phyloP scores from a whole-genome alignment of 2,797 vertebrate species.

The Balearica regulorum region DNA sequence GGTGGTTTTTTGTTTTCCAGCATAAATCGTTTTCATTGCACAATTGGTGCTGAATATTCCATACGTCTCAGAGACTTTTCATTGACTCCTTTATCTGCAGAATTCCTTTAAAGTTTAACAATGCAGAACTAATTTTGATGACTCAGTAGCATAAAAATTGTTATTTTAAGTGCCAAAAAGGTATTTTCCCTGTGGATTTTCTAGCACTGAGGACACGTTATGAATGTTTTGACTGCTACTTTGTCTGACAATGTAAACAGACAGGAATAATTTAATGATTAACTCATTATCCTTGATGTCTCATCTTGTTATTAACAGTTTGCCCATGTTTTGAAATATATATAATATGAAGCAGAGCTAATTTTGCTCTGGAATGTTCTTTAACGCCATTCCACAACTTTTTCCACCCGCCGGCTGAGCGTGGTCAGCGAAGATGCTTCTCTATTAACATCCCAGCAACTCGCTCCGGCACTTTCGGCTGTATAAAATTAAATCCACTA shows the following conservation, averaged over 20 bases:
- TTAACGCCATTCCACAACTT: constrained; percentile 39
- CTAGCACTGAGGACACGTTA: constrained; percentile 50
- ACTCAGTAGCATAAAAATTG: constrained; percentile 55
- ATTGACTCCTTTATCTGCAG: constrained; percentile 32
- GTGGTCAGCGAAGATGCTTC: constrained; percentile 24
- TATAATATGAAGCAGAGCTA: constrained; percentile 41
- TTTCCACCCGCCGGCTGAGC: constrained; percentile 38
- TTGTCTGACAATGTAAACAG: constrained; percentile 63
- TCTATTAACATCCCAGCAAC: constrained; percentile 18
- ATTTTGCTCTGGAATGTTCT: constrained; percentile 61
- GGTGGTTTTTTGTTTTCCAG: background rate
- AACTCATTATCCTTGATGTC: constrained; percentile 58
- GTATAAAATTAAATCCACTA: background rate
- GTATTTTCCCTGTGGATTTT: constrained; percentile 67
- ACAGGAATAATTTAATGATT: constrained; percentile 67
- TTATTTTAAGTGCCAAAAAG: constrained; percentile 62
- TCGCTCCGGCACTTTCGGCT: background rate
- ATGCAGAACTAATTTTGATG: constrained; percentile 68
- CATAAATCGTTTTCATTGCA: background rate
- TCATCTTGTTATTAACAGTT: constrained; percentile 64
- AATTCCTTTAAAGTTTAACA: constrained; percentile 65
- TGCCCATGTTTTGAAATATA: constrained; percentile 52
- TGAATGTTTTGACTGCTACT: constrained; percentile 62
- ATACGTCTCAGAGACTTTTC: background rate
- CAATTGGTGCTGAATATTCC: background rate